Evolutionary conservation across 2,113 vertebrate genomes (phyloP).

Genomic region (Thalassoma bifasciatum): DNA sequence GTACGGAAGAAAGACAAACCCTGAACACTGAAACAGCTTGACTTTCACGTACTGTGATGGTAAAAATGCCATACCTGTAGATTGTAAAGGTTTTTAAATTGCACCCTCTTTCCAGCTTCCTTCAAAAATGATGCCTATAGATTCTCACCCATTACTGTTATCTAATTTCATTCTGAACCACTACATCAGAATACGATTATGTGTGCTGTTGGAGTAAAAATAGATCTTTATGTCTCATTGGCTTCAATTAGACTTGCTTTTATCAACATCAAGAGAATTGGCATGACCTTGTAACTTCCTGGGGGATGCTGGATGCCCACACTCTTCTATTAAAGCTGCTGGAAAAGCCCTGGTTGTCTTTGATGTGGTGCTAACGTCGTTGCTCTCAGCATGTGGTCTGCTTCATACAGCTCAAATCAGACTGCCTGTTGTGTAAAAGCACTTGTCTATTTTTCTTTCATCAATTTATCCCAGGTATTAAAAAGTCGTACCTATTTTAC

Average conservation of each 20-base stretch:
- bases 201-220: neutral
- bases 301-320: neutral
- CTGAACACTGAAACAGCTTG: too few species aligned
- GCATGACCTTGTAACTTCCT: neutral
- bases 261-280: neutral
- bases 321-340: neutral
- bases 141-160: too few species aligned
- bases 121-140: too few species aligned
- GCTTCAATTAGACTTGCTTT: neutral
- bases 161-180: too few species aligned
- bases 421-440: neutral
- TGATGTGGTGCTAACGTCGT: neutral
- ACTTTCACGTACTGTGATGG: too few species aligned
- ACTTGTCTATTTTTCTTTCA: neutral
- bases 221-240: neutral
- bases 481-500: neutral
- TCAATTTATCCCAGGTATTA: neutral
- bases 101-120: too few species aligned
- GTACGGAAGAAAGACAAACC: too few species aligned
- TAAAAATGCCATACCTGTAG: too few species aligned
- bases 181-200: too few species aligned
- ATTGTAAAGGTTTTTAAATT: too few species aligned
- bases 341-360: neutral
- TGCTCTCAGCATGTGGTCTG: neutral
- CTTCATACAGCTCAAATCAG: neutral